A percentile compares a stretch with the other conserved stretches of the same genome.
Evolutionary conservation across 2,113 vertebrate species (phyloP).

Genomic region (Phrynosoma platyrhinos): DNA sequence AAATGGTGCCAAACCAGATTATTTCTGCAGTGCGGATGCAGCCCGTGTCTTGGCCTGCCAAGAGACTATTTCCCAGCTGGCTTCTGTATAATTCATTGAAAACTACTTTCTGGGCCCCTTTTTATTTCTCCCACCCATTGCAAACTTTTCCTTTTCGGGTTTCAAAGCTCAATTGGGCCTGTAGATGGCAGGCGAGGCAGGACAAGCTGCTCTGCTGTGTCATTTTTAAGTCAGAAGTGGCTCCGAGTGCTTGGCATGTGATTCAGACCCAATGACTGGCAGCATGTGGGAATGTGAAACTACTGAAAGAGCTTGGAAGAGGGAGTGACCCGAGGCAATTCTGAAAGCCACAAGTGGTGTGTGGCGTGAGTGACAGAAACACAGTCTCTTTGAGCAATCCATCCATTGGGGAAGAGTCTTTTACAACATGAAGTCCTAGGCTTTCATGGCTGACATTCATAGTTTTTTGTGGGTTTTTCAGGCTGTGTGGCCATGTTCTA

Average conservation of each 20-base stretch:
- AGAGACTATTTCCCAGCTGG: not conserved
- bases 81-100: not conserved
- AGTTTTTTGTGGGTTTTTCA: no score
- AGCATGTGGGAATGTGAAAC: conserved; percentile 35
- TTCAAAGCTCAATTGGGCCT: not conserved
- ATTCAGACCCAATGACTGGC: conserved; percentile 43
- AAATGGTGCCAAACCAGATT: no score
- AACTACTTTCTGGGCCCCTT: not conserved
- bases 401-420: not conserved
- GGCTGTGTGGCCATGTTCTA: no score
- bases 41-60: not conserved
- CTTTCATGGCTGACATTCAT: no score
- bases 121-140: not conserved
- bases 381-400: not conserved
- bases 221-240: not conserved
- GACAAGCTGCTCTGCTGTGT: conserved; percentile 10
- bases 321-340: conserved; percentile 39
- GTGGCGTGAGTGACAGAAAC: conserved; percentile 1
- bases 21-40: no score
- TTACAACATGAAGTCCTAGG: not conserved
- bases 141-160: not conserved
- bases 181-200: not conserved
- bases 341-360: not conserved
- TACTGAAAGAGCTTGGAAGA: not conserved
- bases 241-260: not conserved